Conservation (phyloP, 2,113 vertebrate species). For the Turnix velox region DNA sequence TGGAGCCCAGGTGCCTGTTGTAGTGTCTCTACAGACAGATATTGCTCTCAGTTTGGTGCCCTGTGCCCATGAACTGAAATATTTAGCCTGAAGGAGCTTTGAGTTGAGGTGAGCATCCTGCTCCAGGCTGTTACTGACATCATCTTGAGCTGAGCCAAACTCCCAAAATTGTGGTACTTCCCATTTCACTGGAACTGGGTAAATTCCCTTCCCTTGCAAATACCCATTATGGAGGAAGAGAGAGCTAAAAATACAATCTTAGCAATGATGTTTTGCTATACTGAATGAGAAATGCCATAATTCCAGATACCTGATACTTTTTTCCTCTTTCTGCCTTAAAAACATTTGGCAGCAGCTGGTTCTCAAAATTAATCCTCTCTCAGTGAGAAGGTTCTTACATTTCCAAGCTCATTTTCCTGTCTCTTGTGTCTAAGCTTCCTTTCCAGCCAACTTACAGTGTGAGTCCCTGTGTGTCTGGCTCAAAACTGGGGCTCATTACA, state of each 20-base stretch:
- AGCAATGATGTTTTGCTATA: rapidly evolving
- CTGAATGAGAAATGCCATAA: not conserved
- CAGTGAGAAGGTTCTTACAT: not conserved
- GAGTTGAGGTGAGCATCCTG: not conserved
- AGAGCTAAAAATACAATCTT: not conserved
- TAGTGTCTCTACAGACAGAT: not conserved
- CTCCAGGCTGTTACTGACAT: not conserved
- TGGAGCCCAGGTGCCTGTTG: not conserved
- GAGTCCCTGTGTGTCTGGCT: not conserved
- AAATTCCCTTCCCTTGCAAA: not conserved
- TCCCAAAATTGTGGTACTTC: not conserved
- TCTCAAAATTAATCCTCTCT: not conserved
- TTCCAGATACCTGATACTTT: not conserved
- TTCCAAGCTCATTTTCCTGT: not conserved
- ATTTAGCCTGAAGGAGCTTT: not conserved
- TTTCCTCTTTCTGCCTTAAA: not conserved
- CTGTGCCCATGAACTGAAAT: not conserved
- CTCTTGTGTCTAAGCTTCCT: not conserved
- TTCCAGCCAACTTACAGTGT: not conserved
- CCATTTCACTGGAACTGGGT: not conserved
- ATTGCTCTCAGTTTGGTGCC: not conserved
- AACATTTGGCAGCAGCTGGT: not conserved
- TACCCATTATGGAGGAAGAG: not conserved
- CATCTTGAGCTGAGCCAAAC: not conserved
- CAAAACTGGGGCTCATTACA: not conserved